These are phyloP conservation scores for Leptatherina wallacei DNA, from an alignment of 2,797 vertebrate genomes.

Conservation along the genomic window DNA sequence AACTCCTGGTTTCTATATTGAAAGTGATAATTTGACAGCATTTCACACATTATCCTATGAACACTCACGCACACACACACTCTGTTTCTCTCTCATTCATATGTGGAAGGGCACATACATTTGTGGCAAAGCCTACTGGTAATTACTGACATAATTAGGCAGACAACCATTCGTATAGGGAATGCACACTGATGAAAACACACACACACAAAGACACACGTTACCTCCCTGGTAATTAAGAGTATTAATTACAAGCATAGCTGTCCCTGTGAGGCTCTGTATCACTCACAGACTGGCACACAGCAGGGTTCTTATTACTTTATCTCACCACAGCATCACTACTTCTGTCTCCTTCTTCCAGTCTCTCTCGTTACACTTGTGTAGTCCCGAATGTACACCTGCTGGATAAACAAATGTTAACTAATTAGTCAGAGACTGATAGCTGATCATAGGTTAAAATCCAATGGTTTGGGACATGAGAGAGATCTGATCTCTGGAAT, in stretches of 20 bases:
- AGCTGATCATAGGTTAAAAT: conserved; percentile 66
- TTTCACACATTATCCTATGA: conserved; percentile 48
- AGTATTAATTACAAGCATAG: conserved; percentile 83
- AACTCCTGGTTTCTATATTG: conserved; percentile 55
- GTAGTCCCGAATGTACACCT: conserved; percentile 62
- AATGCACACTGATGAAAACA: conserved; percentile 57
- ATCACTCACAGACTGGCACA: conserved; percentile 77
- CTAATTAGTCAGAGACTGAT: conserved; percentile 72
- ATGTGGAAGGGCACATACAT: conserved; percentile 47
- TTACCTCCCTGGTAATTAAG: conserved; percentile 78
- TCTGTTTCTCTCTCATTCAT: conserved; percentile 31
- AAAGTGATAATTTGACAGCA: conserved; percentile 67
- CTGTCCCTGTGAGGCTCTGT: conserved; percentile 77
- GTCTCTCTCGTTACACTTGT: conserved; percentile 52
- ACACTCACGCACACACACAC: conserved; percentile 1
- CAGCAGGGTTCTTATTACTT: conserved; percentile 75
- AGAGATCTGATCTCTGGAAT: conserved; percentile 25
- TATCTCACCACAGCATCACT: conserved; percentile 70
- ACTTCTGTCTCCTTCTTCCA: conserved; percentile 29
- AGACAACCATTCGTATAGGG: conserved; percentile 75
- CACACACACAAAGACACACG: conserved; percentile 55
- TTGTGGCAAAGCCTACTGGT: conserved; percentile 68
- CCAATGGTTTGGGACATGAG: conserved; percentile 32
- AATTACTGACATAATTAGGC: conserved; percentile 82
- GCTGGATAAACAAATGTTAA: conserved; percentile 64